phyloP scores from a whole-genome alignment of 2,797 vertebrate species.

The Rhabdomys pumilio region DNA sequence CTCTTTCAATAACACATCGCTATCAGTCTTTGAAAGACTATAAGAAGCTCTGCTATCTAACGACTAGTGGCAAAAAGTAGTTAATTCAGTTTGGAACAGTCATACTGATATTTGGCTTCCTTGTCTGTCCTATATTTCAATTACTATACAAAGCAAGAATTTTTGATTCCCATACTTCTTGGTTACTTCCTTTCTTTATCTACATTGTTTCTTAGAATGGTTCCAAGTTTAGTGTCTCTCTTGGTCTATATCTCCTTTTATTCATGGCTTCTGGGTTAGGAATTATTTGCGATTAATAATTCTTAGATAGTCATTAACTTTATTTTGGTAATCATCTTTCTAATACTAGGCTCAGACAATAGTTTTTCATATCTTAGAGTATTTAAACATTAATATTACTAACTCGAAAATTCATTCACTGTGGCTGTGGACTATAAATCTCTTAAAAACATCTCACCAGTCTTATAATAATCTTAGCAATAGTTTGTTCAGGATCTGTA shows the following conservation, averaged over 20 bases:
- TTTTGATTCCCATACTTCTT: neutral
- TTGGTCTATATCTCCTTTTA: neutral
- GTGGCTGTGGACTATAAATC: neutral
- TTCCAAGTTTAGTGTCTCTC: neutral
- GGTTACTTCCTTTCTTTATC: neutral
- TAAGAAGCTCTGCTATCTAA: neutral
- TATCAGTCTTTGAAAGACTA: conserved; percentile 21
- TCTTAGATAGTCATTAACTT: neutral
- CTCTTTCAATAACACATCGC: neutral
- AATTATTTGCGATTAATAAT: neutral
- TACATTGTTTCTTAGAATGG: neutral
- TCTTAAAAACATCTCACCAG: conserved; percentile 18
- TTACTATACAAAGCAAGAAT: conserved; percentile 25
- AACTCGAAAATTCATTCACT: conserved; percentile 1
- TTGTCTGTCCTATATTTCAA: neutral
- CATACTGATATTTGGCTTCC: neutral
- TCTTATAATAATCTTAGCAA: neutral
- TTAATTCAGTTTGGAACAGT: neutral
- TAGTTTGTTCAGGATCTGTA: neutral
- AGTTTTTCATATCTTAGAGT: neutral
- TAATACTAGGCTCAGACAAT: neutral
- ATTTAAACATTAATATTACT: neutral
- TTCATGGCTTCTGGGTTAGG: neutral
- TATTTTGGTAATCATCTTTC: neutral
- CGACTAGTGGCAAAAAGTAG: neutral